Evolutionary conservation across 2,888 invertebrate genomes (phyloP).

Genomic region (Mylabris sibirica): DNA sequence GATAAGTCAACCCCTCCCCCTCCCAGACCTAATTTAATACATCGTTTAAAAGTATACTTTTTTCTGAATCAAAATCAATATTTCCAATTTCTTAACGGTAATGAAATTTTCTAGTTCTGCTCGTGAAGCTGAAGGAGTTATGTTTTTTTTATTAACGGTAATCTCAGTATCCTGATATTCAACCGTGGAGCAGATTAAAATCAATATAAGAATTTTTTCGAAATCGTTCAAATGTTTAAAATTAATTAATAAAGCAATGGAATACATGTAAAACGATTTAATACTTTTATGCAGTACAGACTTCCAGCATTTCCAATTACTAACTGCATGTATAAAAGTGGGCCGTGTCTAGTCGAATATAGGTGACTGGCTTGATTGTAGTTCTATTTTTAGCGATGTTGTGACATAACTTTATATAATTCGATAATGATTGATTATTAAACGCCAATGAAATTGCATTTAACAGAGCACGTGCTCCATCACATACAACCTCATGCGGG

Average conservation of each 20-base stretch:
- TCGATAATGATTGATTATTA: background rate
- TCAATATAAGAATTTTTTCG: background rate
- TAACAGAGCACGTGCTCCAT: slow-evolving; percentile 12
- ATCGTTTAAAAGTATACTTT: background rate
- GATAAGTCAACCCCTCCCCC: too few species aligned
- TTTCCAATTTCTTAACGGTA: background rate
- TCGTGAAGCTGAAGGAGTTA: background rate
- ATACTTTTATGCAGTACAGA: background rate
- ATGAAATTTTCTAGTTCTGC: background rate
- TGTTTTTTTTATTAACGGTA: background rate
- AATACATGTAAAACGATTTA: background rate
- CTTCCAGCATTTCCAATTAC: background rate
- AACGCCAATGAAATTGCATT: slow-evolving; percentile 13
- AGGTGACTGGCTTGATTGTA: background rate
- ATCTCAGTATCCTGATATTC: background rate
- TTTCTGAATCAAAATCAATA: background rate
- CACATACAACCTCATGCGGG: slow-evolving; percentile 12
- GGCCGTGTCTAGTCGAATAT: background rate
- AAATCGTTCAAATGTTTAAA: background rate
- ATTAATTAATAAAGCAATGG: background rate
- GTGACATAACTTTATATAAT: background rate
- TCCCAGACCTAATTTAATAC: background rate
- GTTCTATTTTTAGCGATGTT: too few species aligned
- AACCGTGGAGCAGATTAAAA: background rate
- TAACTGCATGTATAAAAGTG: background rate